phyloP scores from a whole-genome alignment of 1,140 invertebrate species.

The Philotrypesis tridentata region DNA sequence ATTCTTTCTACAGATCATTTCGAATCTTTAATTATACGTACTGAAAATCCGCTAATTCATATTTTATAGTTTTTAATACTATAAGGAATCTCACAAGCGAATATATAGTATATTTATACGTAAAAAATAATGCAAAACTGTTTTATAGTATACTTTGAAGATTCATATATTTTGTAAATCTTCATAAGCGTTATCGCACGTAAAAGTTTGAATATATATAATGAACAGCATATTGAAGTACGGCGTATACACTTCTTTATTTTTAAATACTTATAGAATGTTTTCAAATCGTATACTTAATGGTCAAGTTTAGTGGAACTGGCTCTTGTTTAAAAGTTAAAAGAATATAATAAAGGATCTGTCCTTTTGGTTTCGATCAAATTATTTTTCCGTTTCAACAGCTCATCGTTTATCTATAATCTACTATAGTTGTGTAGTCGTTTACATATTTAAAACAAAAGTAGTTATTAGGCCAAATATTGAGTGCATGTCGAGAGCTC shows the following conservation, averaged over 20 bases:
- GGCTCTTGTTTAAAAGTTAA: too few species aligned
- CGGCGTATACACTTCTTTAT: constrained; percentile 36
- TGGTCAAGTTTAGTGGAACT: too few species aligned
- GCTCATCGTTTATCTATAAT: too few species aligned
- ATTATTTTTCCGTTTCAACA: too few species aligned
- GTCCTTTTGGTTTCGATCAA: too few species aligned
- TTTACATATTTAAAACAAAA: constrained; percentile 54
- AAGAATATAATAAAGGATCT: too few species aligned
- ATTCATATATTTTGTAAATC: constrained; percentile 9
- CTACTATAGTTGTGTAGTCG: constrained; percentile 48
- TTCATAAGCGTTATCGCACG: background rate
- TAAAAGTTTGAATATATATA: background rate
- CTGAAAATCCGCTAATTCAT: background rate
- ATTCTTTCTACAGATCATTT: background rate
- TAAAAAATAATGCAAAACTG: constrained; percentile 17
- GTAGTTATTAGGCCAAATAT: constrained; percentile 59
- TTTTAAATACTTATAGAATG: constrained; percentile 39
- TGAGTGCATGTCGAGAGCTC: constrained; percentile 38
- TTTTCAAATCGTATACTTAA: too few species aligned
- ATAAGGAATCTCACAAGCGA: background rate
- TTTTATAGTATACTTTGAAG: constrained; percentile 15
- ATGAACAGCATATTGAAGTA: constrained; percentile 26
- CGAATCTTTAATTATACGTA: constrained; percentile 32
- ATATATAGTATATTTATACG: background rate
- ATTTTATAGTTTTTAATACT: background rate